phyloP scores from a whole-genome alignment of 2,888 invertebrate genomes.

The Pseudeuparius sepicola region DNA sequence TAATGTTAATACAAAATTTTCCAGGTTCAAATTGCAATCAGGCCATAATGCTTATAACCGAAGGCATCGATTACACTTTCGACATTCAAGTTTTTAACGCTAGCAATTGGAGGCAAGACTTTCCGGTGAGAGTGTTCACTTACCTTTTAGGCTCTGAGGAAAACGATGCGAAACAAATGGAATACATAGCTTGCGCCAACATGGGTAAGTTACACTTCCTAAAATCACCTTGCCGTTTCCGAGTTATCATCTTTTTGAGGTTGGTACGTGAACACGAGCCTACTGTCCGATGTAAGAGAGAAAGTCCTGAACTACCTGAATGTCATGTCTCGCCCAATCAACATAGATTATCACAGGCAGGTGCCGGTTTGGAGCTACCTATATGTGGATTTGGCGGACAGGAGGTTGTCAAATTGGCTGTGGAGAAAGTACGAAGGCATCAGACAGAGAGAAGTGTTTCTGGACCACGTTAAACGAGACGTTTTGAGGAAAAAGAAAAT shows the following conservation, averaged over 20 bases:
- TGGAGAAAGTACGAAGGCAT: slow-evolving; percentile 79
- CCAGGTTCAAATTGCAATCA: slow-evolving; percentile 58
- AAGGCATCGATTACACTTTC: slow-evolving; percentile 90
- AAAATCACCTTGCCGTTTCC: too few species aligned
- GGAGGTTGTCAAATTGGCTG: slow-evolving; percentile 80
- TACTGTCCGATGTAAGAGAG: slow-evolving; percentile 91
- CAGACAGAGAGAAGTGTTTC: slow-evolving; percentile 65
- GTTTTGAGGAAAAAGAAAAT: slow-evolving; percentile 23
- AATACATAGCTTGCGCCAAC: slow-evolving; percentile 97
- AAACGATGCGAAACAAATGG: slow-evolving; percentile 80
- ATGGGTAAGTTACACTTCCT: slow-evolving; percentile 61
- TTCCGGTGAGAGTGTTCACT: slow-evolving; percentile 90
- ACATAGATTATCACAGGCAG: slow-evolving; percentile 58
- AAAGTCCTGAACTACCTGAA: slow-evolving; percentile 89
- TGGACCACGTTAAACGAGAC: slow-evolving; percentile 49
- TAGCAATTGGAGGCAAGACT: slow-evolving; percentile 61
- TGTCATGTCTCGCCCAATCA: slow-evolving; percentile 87
- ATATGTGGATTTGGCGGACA: slow-evolving; percentile 87
- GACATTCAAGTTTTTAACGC: slow-evolving; percentile 72
- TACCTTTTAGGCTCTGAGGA: slow-evolving; percentile 78
- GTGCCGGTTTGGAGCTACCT: slow-evolving; percentile 88
- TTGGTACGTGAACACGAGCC: slow-evolving; percentile 90
- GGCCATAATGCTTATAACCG: slow-evolving; percentile 97
- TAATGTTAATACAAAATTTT: slow-evolving; percentile 8
- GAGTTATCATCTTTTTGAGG: too few species aligned